Evolutionary conservation across 2,113 vertebrate genomes (phyloP).

Genomic region (Megaceryle torquata): DNA sequence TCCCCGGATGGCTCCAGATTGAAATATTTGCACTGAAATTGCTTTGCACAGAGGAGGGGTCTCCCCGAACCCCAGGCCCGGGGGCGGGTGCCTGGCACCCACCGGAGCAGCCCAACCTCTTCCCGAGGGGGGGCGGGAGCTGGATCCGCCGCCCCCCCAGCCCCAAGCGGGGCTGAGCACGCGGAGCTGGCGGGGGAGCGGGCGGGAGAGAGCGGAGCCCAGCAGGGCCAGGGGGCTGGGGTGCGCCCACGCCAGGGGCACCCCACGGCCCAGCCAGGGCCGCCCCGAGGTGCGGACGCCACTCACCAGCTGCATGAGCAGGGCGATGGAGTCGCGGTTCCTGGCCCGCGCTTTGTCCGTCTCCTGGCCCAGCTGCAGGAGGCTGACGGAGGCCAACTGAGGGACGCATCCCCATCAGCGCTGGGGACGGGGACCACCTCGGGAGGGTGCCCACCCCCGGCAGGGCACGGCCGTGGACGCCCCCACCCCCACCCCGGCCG

Average conservation of each 20-base stretch:
- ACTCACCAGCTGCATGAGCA: constrained; percentile 88
- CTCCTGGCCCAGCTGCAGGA: constrained; percentile 89
- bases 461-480: rapidly evolving
- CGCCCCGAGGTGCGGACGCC: too few species aligned
- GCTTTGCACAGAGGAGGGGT: constrained; percentile 25
- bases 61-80: constrained; percentile 5
- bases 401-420: neutral
- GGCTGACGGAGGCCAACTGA: constrained; percentile 87
- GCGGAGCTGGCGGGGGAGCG: too few species aligned
- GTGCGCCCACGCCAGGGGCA: neutral
- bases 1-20: neutral
- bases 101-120: neutral
- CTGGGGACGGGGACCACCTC: neutral
- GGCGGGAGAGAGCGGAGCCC: neutral
- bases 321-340: constrained; percentile 88
- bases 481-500: neutral
- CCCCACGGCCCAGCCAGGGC: rapidly evolving
- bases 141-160: neutral
- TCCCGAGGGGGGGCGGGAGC: neutral
- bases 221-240: too few species aligned
- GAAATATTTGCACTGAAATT: constrained; percentile 76
- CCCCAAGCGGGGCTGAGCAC: neutral
- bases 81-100: neutral
- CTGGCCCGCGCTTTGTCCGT: constrained; percentile 78
- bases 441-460: neutral